phyloP scores from a whole-genome alignment of 2,113 vertebrate genomes.

The Dicerorhinus sumatrensis region DNA sequence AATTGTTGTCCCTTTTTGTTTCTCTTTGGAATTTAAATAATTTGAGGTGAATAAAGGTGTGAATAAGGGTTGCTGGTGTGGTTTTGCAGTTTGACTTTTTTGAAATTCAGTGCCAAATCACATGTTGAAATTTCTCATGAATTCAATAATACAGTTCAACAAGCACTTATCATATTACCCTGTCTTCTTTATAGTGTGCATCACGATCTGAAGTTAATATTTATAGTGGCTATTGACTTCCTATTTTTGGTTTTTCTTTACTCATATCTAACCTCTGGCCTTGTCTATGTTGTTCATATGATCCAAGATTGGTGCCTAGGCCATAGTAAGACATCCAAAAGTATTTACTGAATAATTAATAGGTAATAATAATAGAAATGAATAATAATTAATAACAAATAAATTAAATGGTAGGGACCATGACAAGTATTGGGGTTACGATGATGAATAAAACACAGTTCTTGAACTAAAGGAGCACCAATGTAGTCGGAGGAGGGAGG shows the following conservation, averaged over 20 bases:
- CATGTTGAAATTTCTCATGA: conserved; percentile 21
- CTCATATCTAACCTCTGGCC: neutral
- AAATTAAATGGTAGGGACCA: neutral
- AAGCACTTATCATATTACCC: neutral
- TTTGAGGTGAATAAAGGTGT: neutral
- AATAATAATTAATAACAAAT: neutral
- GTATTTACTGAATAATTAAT: neutral
- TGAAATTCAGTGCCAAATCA: conserved; percentile 49
- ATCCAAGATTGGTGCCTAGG: neutral
- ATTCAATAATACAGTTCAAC: conserved; percentile 23
- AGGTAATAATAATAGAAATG: neutral
- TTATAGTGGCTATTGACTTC: neutral
- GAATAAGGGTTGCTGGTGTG: neutral
- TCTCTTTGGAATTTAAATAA: conserved; percentile 51
- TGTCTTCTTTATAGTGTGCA: neutral
- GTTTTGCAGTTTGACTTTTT: neutral
- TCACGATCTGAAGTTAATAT: conserved; percentile 1
- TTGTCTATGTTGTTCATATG: neutral
- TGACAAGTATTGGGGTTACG: neutral
- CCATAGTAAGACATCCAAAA: neutral
- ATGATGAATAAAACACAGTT: neutral
- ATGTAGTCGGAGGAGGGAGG: neutral
- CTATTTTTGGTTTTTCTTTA: neutral
- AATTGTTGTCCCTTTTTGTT: conserved; percentile 58
- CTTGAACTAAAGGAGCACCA: neutral